Conservation (phyloP, 2,113 vertebrate species). For the Probosciger aterrimus region DNA sequence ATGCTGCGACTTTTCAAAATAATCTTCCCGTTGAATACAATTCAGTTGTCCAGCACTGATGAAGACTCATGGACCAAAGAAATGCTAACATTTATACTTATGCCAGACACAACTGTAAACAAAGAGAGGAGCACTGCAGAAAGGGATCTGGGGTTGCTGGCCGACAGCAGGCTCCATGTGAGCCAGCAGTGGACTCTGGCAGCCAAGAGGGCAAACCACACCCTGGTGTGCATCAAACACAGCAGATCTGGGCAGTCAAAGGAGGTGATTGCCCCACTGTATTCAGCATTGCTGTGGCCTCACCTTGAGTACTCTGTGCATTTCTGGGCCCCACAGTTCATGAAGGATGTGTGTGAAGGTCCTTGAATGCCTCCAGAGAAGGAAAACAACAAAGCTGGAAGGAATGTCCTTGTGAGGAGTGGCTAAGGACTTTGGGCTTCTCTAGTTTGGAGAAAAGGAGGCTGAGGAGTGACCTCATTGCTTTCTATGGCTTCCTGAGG, state of each 20-base stretch:
- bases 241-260: not conserved
- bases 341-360: not conserved
- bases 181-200: not conserved
- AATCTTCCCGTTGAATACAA: not conserved
- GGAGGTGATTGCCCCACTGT: accelerated
- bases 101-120: not conserved
- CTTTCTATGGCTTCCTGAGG: not conserved
- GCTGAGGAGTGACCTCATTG: accelerated
- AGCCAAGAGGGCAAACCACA: not conserved
- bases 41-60: not conserved
- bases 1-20: not conserved
- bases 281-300: not conserved
- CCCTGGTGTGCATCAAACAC: not conserved
- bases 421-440: not conserved
- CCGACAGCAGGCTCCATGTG: not conserved
- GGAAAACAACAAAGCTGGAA: not conserved
- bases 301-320: not conserved
- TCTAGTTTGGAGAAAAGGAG: not conserved
- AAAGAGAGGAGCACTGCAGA: not conserved
- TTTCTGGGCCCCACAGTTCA: not conserved
- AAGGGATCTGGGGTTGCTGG: not conserved
- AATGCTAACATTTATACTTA: not conserved
- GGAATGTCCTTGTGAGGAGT: not conserved
- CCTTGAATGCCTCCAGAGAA: not conserved
- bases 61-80: not conserved